Percentiles rank a stretch among this genome's conserved stretches.
Evolutionary conservation across 2,113 vertebrate genomes (phyloP).

Genomic region (Psammodynastes pulverulentus): DNA sequence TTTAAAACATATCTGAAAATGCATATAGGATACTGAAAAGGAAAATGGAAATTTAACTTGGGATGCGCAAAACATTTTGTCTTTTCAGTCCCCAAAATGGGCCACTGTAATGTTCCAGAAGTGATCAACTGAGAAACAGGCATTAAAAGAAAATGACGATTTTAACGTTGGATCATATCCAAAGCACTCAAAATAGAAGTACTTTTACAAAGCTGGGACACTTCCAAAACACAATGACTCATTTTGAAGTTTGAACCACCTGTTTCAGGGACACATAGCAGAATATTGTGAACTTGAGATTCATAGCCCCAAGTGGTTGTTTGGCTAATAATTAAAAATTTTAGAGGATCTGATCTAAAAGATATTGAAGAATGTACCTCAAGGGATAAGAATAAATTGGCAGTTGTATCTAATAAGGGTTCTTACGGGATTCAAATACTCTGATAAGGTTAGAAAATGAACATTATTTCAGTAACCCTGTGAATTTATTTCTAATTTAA

Average conservation of each 20-base stretch:
- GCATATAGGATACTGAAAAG: background rate
- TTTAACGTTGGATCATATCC: background rate
- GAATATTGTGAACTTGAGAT: background rate
- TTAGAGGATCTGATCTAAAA: background rate
- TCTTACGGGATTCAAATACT: background rate
- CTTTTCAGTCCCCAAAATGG: background rate
- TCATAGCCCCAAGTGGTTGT: background rate
- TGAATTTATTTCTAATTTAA: background rate
- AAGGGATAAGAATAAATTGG: background rate
- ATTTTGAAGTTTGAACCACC: background rate
- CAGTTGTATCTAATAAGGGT: background rate
- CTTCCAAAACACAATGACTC: background rate
- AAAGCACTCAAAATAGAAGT: background rate
- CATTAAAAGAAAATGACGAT: background rate
- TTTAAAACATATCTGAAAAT: background rate
- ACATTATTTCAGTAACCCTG: background rate
- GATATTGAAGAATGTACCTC: too few species aligned
- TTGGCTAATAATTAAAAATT: background rate
- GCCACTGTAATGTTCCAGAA: background rate
- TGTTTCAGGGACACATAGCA: background rate
- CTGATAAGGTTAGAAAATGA: background rate
- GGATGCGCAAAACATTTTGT: background rate
- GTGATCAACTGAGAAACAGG: background rate
- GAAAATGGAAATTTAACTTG: background rate
- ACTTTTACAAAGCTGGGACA: background rate